phyloP scores from a whole-genome alignment of 2,797 vertebrate genomes.

The Brachyrhaphis roseni region DNA sequence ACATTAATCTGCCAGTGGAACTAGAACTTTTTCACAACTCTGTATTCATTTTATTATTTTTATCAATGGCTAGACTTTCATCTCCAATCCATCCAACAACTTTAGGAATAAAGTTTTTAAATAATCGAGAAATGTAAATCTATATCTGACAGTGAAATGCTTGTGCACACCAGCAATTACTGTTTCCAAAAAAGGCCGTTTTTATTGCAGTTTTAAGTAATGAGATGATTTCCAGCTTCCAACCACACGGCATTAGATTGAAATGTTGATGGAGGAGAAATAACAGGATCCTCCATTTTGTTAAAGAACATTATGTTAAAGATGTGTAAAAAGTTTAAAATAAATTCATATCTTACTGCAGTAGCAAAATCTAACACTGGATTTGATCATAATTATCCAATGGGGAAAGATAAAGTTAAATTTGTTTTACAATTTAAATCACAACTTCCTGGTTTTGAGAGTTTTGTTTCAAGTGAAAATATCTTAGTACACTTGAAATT shows the following conservation, averaged over 20 bases:
- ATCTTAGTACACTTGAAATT: too few species aligned
- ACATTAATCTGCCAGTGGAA: background rate
- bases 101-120: too few species aligned
- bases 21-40: background rate
- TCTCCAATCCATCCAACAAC: background rate
- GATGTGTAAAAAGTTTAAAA: background rate
- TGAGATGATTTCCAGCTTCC: conserved; percentile 52
- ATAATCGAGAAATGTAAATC: background rate
- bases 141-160: background rate
- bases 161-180: conserved; percentile 22
- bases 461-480: too few species aligned
- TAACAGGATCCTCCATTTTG: background rate
- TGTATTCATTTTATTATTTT: background rate
- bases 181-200: conserved; percentile 73
- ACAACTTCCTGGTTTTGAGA: background rate
- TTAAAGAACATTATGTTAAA: background rate
- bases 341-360: background rate
- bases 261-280: conserved; percentile 34
- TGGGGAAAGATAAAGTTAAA: background rate
- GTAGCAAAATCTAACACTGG: background rate
- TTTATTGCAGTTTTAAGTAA: conserved; percentile 81
- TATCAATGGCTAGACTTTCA: background rate
- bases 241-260: conserved; percentile 53
- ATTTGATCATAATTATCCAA: background rate
- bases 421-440: background rate